These are phyloP conservation scores for Dermolepida albohirtum DNA, from an alignment of 2,888 invertebrate genomes.

Conservation along the genomic window DNA sequence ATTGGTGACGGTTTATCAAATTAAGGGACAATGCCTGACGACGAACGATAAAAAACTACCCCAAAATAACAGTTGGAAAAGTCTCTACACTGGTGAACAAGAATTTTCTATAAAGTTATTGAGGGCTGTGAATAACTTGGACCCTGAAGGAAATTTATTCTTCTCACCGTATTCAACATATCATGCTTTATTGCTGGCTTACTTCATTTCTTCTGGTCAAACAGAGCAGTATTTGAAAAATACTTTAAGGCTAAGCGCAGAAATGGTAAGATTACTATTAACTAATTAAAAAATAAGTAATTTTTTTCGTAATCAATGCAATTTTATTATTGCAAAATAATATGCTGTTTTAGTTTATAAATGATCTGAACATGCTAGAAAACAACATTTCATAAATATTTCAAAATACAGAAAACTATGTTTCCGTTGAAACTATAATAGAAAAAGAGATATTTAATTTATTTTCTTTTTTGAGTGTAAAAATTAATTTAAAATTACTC, in stretches of 20 bases:
- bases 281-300: no score
- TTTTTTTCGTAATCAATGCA: no score
- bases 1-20: conserved; percentile 35
- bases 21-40: conserved; percentile 65
- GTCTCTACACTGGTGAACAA: conserved; percentile 72
- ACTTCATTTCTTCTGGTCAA: conserved; percentile 78
- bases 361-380: no score
- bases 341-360: no score
- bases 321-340: no score
- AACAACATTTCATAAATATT: no score
- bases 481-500: no score
- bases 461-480: no score
- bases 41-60: conserved; percentile 61
- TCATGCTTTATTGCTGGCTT: conserved; percentile 81
- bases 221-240: conserved; percentile 76
- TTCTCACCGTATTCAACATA: conserved; percentile 91
- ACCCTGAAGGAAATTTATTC: conserved; percentile 81
- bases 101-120: conserved; percentile 79
- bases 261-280: conserved; percentile 64
- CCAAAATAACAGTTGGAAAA: conserved; percentile 56
- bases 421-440: no score
- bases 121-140: conserved; percentile 72
- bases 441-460: no score
- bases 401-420: no score
- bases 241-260: conserved; percentile 71